Evolutionary conservation across 2,888 invertebrate species (phyloP), one percentile per base, ranked within the genome.

Genomic region (Automeris io): DNA sequence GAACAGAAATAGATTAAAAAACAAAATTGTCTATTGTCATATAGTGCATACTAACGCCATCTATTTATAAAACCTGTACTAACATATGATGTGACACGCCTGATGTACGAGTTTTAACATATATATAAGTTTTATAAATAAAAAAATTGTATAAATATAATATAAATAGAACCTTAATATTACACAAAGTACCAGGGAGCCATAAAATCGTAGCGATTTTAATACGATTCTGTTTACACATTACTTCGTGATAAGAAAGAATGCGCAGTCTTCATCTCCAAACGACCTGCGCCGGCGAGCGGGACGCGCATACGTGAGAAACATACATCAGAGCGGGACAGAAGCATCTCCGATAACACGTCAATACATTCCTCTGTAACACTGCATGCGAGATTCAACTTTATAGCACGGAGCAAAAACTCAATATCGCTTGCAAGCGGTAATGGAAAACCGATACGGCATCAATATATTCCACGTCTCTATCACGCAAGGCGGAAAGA

Each of bases 401-500:
- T 52, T 78, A 63, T 36, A 1, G 1, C 2, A 0, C 8, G 0
- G 24, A 1, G 4, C 49, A 60, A 80, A 40, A 59, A 78, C 59
- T 46, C 56, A 68, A 33, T 56, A 64, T 76, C 47, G 52, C 45
- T 47, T 49, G 58, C 24, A 42, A 9, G 35, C 24, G 33, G 55
- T 83, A 86, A 86, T 86, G 86, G 86, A 86, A 85, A 86, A 86
- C 86, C 86, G 78, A 86, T 86, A 86, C 62, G 73, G 70, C 86
- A 83, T 86, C 85, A 86, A 86, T 86, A 86, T 76, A 76, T 85
- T 85, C 80, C 69, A 80, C 77, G 61, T 61, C 60, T 51, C 45
- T 47, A 41, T 46, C 45, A 46, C 45, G 36, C 62, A 57, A 54
- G 51, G 54, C 51, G 78, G 57, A 64, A 54, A 51, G 48, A 45